A percentile compares a stretch with the other conserved stretches of the same genome.
phyloP scores from a whole-genome alignment of 2,797 vertebrate species.

The Meriones psammophilus region DNA sequence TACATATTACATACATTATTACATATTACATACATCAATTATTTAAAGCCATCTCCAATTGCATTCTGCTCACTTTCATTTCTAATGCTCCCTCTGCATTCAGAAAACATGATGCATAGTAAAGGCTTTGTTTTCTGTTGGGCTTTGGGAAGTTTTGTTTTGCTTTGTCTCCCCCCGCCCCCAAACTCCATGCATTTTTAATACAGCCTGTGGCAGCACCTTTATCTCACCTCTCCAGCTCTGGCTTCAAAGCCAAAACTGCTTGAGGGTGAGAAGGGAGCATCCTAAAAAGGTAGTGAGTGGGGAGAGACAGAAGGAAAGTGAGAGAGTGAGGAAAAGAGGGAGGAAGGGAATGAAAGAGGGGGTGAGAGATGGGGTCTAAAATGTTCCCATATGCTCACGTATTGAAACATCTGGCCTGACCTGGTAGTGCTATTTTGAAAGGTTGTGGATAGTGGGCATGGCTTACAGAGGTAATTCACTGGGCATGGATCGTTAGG shows the following conservation, averaged over 20 bases:
- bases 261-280: background rate
- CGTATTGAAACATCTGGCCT: background rate
- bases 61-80: background rate
- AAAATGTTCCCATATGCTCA: background rate
- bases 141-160: background rate
- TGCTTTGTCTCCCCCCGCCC: background rate
- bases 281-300: background rate
- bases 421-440: background rate
- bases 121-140: background rate
- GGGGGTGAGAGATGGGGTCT: background rate
- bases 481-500: background rate
- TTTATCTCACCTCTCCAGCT: background rate
- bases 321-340: background rate
- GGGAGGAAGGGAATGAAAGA: background rate
- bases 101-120: background rate
- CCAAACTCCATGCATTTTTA: slow-evolving; percentile 16
- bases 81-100: background rate
- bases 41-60: background rate
- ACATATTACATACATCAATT: background rate
- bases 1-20: background rate
- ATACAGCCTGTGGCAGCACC: background rate
- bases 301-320: background rate
- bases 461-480: background rate
- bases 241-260: slow-evolving; percentile 60
- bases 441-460: background rate